phyloP scores from a whole-genome alignment of 1,140 invertebrate species.

The Drosophila obscura region DNA sequence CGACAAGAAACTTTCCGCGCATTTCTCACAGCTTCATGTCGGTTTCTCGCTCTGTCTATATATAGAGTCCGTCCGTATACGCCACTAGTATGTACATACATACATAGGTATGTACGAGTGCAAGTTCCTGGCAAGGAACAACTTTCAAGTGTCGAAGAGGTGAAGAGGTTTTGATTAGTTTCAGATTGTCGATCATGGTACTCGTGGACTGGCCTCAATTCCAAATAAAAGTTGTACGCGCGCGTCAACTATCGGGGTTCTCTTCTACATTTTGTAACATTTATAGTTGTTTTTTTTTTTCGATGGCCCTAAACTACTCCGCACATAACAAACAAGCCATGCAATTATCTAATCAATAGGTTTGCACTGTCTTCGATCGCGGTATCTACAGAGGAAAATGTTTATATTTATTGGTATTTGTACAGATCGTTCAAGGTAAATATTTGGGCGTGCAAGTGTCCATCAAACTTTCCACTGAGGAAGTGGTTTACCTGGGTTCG shows the following conservation, averaged over 20 bases:
- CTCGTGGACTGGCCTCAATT: constrained; percentile 62
- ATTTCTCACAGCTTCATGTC: constrained; percentile 63
- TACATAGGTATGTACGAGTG: neutral
- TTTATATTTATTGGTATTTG: constrained; percentile 35
- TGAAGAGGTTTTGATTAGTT: constrained; percentile 72
- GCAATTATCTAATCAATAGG: constrained; percentile 80
- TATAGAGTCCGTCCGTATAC: constrained; percentile 43
- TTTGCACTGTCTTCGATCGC: constrained; percentile 67
- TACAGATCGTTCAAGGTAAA: constrained; percentile 37
- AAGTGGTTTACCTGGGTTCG: neutral
- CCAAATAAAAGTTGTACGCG: no score
- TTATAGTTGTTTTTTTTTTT: neutral
- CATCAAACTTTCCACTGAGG: neutral
- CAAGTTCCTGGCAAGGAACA: constrained; percentile 34
- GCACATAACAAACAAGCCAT: constrained; percentile 12
- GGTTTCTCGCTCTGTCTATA: constrained; percentile 55
- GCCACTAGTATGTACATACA: constrained; percentile 7
- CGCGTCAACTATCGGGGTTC: constrained; percentile 22
- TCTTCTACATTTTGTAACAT: constrained; percentile 36
- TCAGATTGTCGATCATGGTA: constrained; percentile 11
- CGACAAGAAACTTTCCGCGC: constrained; percentile 27
- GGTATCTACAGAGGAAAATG: constrained; percentile 73
- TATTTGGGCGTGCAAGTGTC: constrained; percentile 48
- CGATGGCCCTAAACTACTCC: constrained; percentile 3
- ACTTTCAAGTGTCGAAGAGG: constrained; percentile 58